Evolutionary conservation across 2,113 vertebrate genomes (phyloP).

Genomic region (Brachypteracias leptosomus): DNA sequence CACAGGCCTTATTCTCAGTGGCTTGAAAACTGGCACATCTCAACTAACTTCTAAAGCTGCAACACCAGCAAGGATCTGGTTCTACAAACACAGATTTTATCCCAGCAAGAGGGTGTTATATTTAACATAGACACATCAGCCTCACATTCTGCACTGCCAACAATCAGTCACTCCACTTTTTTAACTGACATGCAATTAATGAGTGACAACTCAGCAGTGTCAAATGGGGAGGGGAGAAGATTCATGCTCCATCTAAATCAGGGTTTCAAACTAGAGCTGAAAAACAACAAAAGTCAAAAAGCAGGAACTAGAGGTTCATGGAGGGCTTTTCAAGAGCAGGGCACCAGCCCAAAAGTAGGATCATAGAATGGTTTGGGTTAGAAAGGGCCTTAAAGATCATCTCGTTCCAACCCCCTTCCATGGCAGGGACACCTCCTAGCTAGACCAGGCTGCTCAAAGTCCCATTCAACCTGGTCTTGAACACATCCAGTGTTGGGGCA

Average conservation of each 20-base stretch:
- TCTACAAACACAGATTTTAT: background rate
- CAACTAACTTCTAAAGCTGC: background rate
- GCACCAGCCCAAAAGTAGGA: background rate
- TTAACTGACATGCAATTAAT: background rate
- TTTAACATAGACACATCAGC: background rate
- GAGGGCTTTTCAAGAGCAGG: background rate
- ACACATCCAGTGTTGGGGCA: no score
- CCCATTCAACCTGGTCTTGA: no score
- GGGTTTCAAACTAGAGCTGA: background rate
- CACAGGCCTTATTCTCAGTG: background rate
- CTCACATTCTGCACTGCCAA: background rate
- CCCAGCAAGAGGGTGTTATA: background rate
- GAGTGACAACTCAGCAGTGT: background rate
- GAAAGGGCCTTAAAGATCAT: no score
- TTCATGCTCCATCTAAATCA: background rate
- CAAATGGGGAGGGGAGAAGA: background rate
- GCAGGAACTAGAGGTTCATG: background rate
- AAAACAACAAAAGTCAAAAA: background rate
- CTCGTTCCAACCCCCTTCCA: no score
- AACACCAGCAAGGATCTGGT: background rate
- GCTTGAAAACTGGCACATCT: background rate
- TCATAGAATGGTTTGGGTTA: no score
- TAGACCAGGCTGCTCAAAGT: no score
- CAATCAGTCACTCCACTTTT: background rate
- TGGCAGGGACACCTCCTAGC: no score